Conservation (phyloP, 2,113 vertebrate species). For the Psittacula cyanocephala region DNA sequence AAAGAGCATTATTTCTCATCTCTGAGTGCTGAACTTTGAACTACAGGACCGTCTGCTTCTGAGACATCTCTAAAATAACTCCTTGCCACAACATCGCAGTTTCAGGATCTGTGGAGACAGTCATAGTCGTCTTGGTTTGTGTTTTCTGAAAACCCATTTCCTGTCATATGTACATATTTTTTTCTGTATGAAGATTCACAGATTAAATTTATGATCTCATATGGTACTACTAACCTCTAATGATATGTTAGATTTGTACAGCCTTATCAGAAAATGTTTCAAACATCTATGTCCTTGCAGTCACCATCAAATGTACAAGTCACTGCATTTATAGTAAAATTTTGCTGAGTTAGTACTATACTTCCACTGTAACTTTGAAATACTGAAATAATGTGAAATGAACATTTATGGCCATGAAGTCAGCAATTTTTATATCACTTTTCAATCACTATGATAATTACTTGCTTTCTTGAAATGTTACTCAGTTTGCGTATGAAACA, state of each 20-base stretch:
- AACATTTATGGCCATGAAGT: not conserved
- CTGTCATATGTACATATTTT: not conserved
- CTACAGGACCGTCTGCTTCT: not conserved
- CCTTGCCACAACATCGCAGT: not conserved
- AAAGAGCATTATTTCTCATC: not conserved
- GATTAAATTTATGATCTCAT: not conserved
- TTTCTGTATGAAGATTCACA: not conserved
- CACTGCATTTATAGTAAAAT: not conserved
- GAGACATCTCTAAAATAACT: not conserved
- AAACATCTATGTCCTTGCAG: not conserved
- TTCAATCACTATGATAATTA: not conserved
- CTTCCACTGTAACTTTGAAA: not conserved
- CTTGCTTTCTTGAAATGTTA: constrained; percentile 10
- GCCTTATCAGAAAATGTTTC: not conserved
- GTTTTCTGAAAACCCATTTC: not conserved
- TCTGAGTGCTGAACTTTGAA: not conserved
- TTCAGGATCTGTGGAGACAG: not conserved
- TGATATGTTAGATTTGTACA: not conserved
- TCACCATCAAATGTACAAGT: not conserved
- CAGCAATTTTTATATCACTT: not conserved
- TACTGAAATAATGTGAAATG: not conserved
- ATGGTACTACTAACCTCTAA: not conserved
- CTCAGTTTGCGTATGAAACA: not conserved
- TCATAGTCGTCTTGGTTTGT: not conserved
- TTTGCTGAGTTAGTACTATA: not conserved